Evolutionary conservation across 2,888 invertebrate species (phyloP), one percentile per base, ranked within the genome.

Genomic region (Oligia fasciuncula): DNA sequence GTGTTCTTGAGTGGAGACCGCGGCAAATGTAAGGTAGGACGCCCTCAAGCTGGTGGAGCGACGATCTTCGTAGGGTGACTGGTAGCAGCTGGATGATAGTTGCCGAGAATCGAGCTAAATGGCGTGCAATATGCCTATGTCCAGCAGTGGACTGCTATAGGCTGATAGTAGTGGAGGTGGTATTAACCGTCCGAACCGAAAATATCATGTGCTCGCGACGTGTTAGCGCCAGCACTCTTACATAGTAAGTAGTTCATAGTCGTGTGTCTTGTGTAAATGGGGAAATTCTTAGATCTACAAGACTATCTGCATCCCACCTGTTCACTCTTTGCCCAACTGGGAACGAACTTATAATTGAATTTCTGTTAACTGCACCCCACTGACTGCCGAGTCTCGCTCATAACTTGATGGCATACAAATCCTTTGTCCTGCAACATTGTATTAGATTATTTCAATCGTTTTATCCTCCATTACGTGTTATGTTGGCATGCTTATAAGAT

Each of bases 281-380:
- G 19, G 1, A 1, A 19, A 35, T 19, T 17, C 35, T 46, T 11
- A 8, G 0, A 84, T 69, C 51, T 74, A 23, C 60, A 43, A 19
- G 0, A 46, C 71, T 14, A 23, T 80, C 81, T 79, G 67, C 2
- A 46, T 13, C 74, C 76, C 77, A 69, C 76, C 60, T 54, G 57
- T 0, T 35, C 90, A 89, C 17, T 96, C 95, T 95, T 87, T 94
- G 95, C 4, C 83, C 75, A 83, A 80, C 83, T 93, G 94, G 93
- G 93, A 95, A 93, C 93, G 93, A 96, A 96, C 93, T 96, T 96
- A 96, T 96, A 96, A 96, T 96, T 97, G 96, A 96, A 96, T 96
- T 95, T 95, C 95, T 93, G 96, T 95, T 96, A 96, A 96, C 95
- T 93, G 93, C 94, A 90, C 96, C 94, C 96, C 83, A 90, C 92